These are phyloP conservation scores for Todiramphus saurophagus DNA, from an alignment of 2,113 vertebrate species.

Conservation along the genomic window DNA sequence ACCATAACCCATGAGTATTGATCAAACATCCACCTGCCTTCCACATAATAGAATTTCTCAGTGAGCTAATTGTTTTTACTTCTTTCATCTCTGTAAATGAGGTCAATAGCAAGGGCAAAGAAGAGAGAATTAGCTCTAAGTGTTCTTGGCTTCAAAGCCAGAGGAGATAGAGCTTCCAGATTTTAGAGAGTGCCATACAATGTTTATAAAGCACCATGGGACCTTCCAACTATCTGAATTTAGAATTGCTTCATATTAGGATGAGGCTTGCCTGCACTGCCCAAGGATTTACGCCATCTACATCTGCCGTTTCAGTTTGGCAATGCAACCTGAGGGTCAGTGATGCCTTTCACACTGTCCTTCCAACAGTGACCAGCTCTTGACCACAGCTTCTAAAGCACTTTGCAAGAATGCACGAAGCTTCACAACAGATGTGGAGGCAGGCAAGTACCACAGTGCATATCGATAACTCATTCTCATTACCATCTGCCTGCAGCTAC, in stretches of 20 bases:
- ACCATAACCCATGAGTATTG: slow-evolving; percentile 40
- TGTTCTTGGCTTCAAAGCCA: slow-evolving; percentile 59
- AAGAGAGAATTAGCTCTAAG: slow-evolving; percentile 49
- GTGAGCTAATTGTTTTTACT: slow-evolving; percentile 66
- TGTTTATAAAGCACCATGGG: neutral
- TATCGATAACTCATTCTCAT: neutral
- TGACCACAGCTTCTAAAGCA: neutral
- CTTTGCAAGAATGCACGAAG: neutral
- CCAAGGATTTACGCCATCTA: neutral
- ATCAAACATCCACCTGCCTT: slow-evolving; percentile 51
- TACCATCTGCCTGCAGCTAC: neutral
- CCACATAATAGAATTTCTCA: slow-evolving; percentile 54
- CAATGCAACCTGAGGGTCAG: neutral
- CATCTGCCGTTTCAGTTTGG: neutral
- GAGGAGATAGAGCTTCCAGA: neutral
- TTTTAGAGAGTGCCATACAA: neutral
- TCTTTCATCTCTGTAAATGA: slow-evolving; percentile 64
- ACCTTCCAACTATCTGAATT: neutral
- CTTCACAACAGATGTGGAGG: neutral
- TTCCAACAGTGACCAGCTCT: neutral
- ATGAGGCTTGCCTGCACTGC: neutral
- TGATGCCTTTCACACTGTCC: neutral
- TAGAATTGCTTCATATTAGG: neutral
- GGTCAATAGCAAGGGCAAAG: slow-evolving; percentile 61
- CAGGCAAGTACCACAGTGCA: neutral